Percentiles rank a stretch among this genome's conserved stretches.
Conservation (phyloP, 2,797 vertebrate genomes). For the Sphenopsis melanotis region DNA sequence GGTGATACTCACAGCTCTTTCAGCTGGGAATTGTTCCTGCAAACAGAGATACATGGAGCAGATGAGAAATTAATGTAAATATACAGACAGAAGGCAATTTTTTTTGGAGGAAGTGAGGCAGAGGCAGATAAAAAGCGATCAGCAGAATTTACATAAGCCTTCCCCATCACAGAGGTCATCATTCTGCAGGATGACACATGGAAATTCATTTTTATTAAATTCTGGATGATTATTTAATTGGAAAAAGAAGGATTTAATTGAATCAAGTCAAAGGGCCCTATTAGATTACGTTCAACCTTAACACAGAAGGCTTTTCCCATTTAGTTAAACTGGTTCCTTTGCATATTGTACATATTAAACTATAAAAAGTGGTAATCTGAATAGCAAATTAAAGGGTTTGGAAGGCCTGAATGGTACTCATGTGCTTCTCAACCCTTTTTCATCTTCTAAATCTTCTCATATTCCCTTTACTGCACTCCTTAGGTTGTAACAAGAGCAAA, state of each 20-base stretch:
- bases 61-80: constrained; percentile 65
- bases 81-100: constrained; percentile 29
- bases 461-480: not conserved
- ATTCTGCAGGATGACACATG: constrained; percentile 30
- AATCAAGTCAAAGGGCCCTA: constrained; percentile 26
- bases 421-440: not conserved
- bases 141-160: constrained; percentile 55
- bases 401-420: not conserved
- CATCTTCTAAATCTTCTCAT: not conserved
- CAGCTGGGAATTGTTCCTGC: constrained; percentile 45
- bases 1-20: not conserved
- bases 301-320: constrained; percentile 19
- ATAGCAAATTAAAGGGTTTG: not conserved
- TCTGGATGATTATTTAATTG: constrained; percentile 61
- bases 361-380: not conserved
- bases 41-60: constrained; percentile 36
- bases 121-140: constrained; percentile 56
- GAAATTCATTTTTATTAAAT: constrained; percentile 56
- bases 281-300: constrained; percentile 27
- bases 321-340: not conserved
- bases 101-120: constrained; percentile 46
- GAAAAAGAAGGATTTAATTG: constrained; percentile 61
- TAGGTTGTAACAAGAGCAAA: not conserved
- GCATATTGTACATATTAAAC: not conserved
- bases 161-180: constrained; percentile 61